Evolutionary conservation across 2,797 vertebrate species (phyloP).

Genomic region (Pseudotriccus pelzelni): DNA sequence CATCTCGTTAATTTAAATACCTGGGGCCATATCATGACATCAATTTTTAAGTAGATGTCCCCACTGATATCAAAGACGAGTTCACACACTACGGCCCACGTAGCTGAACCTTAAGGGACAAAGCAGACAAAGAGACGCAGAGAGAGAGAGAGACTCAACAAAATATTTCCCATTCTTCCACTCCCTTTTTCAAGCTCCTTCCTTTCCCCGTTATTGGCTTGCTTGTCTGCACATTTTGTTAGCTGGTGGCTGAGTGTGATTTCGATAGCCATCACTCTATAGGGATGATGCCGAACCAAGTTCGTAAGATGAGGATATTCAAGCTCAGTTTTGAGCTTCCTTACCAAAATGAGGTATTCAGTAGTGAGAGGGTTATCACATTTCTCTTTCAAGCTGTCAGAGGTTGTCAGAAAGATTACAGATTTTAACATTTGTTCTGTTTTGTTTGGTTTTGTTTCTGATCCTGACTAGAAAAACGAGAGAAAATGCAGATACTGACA

Average conservation of each 20-base stretch:
- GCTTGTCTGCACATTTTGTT: not conserved
- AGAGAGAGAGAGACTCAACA: not conserved
- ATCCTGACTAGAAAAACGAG: constrained; percentile 29
- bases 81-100: not conserved
- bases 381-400: constrained; percentile 24
- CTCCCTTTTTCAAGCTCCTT: not conserved
- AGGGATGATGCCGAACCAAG: not conserved
- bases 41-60: constrained; percentile 67
- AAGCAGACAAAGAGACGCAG: constrained; percentile 31
- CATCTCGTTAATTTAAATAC: constrained; percentile 71
- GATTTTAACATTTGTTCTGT: constrained; percentile 33
- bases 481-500: not conserved
- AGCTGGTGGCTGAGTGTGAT: not conserved
- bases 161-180: not conserved
- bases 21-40: constrained; percentile 63
- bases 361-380: not conserved
- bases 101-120: constrained; percentile 31
- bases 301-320: not conserved
- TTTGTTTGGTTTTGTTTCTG: constrained; percentile 34
- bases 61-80: constrained; percentile 55
- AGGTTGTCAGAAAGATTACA: constrained; percentile 30
- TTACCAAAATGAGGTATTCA: not conserved
- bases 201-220: not conserved
- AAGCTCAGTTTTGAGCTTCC: not conserved
- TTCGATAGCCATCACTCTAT: not conserved